Base-by-base conservation (phyloP, 2,113 vertebrate genomes). In the Ia io region DNA sequence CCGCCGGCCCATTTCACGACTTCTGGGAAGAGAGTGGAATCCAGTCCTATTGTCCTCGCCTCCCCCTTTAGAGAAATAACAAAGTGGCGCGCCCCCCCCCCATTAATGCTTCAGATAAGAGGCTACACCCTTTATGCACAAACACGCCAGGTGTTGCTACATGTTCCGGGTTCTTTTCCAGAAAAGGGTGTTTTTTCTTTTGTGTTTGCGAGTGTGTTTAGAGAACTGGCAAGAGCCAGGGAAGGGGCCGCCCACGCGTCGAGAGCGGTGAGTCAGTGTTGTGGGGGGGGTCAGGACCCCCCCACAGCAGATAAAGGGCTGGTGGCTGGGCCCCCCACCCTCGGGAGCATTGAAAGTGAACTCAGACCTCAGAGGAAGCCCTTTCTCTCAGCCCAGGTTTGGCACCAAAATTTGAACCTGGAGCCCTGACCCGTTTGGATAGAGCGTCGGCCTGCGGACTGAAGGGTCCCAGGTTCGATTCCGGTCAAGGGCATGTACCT, bases 1-100 rank as follows among this genome's bases (percentile, higher is more conserved):
- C 47, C 73, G n/a, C 79, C n/a, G 37, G 88, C 92, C 92, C 89
- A 77, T 92, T 93, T 87, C 90, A 93, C 18, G 32, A 28, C 73
- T 93, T 92, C 95, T 93, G 92, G 88, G 94, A 96, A 93, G 61
- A 85, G 84, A 40, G 37, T 9, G 61, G 84, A 95, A 96, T 90
- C 74, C 86, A 63, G 51, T 42, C 92, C 74, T 53, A 84, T 18
- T 3, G 47, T 56, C 65, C 28, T 37, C 22, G 56, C 63, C 65
- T 42, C 37, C 63, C 20, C 42, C 47, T 9, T 30, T 22, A 22
- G 53, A 61, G 35, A 79, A 49, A n/a, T 8, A 35, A 79, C 49
- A 61, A 13, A 85, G 73, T 10, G 14, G 37, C 40, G 32, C 61
- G 11, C 11, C 25, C 63, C 71, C 53, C 4, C 80, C 40, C 20